phyloP scores from a whole-genome alignment of 2,888 invertebrate genomes.

The Melinaea marsaeus region DNA sequence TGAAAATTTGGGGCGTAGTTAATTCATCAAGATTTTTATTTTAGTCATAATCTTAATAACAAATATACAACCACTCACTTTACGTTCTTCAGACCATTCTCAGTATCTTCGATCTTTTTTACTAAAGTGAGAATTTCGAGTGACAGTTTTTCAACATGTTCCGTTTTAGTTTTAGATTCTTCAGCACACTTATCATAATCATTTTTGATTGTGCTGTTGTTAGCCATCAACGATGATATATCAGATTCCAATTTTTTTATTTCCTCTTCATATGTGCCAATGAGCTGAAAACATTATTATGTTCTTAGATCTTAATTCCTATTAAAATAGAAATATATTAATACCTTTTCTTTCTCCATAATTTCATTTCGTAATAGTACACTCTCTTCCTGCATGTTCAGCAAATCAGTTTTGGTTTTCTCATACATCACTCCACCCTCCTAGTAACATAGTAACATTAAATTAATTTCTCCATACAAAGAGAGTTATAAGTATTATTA shows the following conservation, averaged over 20 bases:
- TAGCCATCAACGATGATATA: constrained; percentile 26
- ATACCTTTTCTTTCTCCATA: constrained; percentile 34
- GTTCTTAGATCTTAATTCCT: neutral
- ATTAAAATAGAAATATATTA: neutral
- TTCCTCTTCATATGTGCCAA: constrained; percentile 29
- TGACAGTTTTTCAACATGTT: constrained; percentile 31
- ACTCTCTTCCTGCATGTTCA: constrained; percentile 26
- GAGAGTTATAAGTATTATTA: neutral
- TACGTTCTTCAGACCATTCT: constrained; percentile 26
- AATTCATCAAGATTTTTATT: too few relatives aligned
- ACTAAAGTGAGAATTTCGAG: constrained; percentile 20
- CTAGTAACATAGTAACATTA: constrained; percentile 24
- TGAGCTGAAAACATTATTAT: constrained; percentile 32
- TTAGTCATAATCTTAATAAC: too few relatives aligned
- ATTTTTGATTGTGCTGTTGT: constrained; percentile 27
- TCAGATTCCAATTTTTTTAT: constrained; percentile 31
- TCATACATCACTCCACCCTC: constrained; percentile 26
- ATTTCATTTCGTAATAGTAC: constrained; percentile 28
- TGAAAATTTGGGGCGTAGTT: too few relatives aligned
- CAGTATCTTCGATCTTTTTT: constrained; percentile 28
- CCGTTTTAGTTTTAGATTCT: constrained; percentile 23
- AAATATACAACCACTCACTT: constrained; percentile 27
- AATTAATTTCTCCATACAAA: neutral
- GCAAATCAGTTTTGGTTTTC: constrained; percentile 27
- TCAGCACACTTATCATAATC: constrained; percentile 27